Base-by-base conservation (phyloP, 2,888 invertebrate genomes). In the Papilio protenor region DNA sequence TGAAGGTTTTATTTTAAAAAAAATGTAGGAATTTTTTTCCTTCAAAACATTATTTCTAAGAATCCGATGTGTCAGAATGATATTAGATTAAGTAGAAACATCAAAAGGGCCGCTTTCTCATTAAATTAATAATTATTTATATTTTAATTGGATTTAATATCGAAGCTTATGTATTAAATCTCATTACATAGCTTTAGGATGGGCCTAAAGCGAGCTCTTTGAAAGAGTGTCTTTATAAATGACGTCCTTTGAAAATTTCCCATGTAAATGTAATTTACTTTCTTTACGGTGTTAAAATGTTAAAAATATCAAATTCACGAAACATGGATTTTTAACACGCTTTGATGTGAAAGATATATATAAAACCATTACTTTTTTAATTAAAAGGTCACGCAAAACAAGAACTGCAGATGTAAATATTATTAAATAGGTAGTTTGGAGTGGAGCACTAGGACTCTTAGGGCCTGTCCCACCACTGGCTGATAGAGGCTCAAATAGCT, bases 181-280 rank as follows among this genome's bases (percentile, higher is more conserved):
- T 71, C 49, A 71, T 71, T 71, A 71, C 70, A 16, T 18, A 23
- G 49, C 27, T 23, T 23, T 49, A 27, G 27, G 27, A 27, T 27
- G 27, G 27, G 27, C 49, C 49, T 71, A 71, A 71, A 71, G 16
- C 27, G 70, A 21, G 23, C 70, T 47, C 47, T 16, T 71, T 71
- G 1, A 49, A 2, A 23, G 49, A 71, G 21, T 71, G 70, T 71
- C 21, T 71, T 71, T 71, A 49, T 8, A 71, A 71, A 71, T 47
- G 49, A 71, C 18, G 70, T 71, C 70, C 70, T 71, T 71, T 71
- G 70, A 71, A 71, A 23, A 16, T 49, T 71, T 71, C 10, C 49
- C 70, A 21, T 71, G 23, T 49, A 71, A 49, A 71, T 49, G 23
- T 49, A 47, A 71, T 71, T 49, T 71, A 27, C 16, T 27, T 27